A percentile compares a stretch with the other conserved stretches of the same genome.
These are phyloP conservation scores for Microplitis manilae DNA, from an alignment of 2,888 invertebrate species.

Conservation along the genomic window DNA sequence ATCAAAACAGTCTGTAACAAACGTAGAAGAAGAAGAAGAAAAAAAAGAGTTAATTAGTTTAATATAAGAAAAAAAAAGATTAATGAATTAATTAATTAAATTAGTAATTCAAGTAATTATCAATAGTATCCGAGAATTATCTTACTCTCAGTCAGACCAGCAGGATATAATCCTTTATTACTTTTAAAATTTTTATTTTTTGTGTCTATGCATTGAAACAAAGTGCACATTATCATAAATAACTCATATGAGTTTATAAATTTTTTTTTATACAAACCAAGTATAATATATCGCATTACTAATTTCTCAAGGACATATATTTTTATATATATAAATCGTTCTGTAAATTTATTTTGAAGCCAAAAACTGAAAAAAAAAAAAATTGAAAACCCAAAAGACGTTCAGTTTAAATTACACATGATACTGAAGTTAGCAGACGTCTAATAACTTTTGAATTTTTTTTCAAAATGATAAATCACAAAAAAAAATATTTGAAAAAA, in stretches of 20 bases:
- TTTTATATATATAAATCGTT: not conserved
- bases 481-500: no score
- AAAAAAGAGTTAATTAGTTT: not conserved
- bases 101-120: not conserved
- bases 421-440: no score
- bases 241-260: not conserved
- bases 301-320: not conserved
- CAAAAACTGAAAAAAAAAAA: no score
- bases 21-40: not conserved
- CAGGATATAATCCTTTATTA: not conserved
- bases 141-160: not conserved
- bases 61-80: not conserved
- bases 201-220: not conserved
- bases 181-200: not conserved
- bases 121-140: not conserved
- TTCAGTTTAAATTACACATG: no score
- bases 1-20: not conserved
- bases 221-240: not conserved
- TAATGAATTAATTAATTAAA: not conserved
- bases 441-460: no score
- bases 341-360: no score
- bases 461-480: no score
- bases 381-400: no score
- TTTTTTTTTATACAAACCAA: slow-evolving; percentile 36
- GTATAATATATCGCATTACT: slow-evolving; percentile 15